phyloP scores from a whole-genome alignment of 2,888 invertebrate genomes.

The Machimus rusticus region DNA sequence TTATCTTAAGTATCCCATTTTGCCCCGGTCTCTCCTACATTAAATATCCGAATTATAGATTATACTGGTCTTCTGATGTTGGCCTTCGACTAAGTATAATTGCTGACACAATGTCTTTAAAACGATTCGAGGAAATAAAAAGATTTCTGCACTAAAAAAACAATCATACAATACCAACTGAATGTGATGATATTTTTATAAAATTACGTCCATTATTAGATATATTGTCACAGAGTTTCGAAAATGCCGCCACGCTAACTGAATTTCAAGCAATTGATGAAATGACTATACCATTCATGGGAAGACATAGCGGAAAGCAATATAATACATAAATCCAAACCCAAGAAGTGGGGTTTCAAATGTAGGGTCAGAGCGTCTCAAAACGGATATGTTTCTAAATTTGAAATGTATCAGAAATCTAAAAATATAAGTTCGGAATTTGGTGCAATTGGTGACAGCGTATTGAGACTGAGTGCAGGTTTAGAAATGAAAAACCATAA shows the following conservation, averaged over 20 bases:
- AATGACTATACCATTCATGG: not conserved
- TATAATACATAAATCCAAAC: slow-evolving; percentile 3
- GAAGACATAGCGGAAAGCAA: slow-evolving; percentile 1
- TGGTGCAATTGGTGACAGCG: slow-evolving; percentile 15
- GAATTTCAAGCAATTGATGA: slow-evolving; percentile 1
- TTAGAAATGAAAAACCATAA: slow-evolving; percentile 21
- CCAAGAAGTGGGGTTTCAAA: slow-evolving; percentile 6
- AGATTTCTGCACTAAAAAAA: not conserved
- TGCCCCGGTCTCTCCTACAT: too few species aligned
- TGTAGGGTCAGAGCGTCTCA: too few species aligned
- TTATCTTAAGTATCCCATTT: too few species aligned
- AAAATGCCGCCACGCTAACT: not conserved
- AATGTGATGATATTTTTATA: not conserved
- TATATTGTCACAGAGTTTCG: not conserved
- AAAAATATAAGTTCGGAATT: not conserved
- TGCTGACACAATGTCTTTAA: not conserved
- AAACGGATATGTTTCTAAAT: too few species aligned
- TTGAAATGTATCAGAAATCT: too few species aligned
- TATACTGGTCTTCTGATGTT: too few species aligned
- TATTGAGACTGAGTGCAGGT: slow-evolving; percentile 13
- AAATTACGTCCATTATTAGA: not conserved
- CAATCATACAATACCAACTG: not conserved
- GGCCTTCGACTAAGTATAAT: too few species aligned
- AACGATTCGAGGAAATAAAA: not conserved
- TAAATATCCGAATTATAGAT: not conserved